Conservation (phyloP, 1,140 invertebrate species). For the Drosophila ogumai region DNA sequence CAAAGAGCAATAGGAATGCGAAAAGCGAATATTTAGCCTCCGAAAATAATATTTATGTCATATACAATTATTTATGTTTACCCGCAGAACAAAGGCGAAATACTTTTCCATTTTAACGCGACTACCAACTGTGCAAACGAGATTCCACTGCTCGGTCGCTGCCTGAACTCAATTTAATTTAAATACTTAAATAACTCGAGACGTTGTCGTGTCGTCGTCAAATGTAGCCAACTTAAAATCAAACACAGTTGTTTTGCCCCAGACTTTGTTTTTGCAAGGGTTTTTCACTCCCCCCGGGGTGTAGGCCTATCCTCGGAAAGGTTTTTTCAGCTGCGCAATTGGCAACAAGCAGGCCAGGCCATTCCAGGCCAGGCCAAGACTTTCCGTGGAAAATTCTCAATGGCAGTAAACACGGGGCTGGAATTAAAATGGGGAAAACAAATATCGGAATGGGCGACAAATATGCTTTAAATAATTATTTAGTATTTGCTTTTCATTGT, state of each 20-base stretch:
- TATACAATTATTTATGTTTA: conserved; percentile 61
- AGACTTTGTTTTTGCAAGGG: conserved; percentile 34
- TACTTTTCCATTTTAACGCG: conserved; percentile 37
- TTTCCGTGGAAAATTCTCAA: conserved; percentile 44
- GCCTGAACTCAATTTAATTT: conserved; percentile 50
- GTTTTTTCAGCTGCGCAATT: conserved; percentile 64
- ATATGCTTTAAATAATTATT: conserved; percentile 66
- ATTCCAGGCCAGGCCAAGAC: conserved; percentile 20
- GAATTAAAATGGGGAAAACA: conserved; percentile 41
- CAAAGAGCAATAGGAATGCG: conserved; percentile 37
- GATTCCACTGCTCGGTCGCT: conserved; percentile 45
- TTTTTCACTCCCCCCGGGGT: conserved; percentile 9
- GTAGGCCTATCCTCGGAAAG: conserved; percentile 21
- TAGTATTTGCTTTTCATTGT: conserved; percentile 49
- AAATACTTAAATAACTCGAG: conserved; percentile 28
- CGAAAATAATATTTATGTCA: conserved; percentile 54
- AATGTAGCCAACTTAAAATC: conserved; percentile 55
- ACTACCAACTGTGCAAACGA: conserved; percentile 70
- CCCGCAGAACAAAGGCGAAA: conserved; percentile 32
- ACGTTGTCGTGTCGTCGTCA: conserved; percentile 17
- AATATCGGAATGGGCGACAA: conserved; percentile 55
- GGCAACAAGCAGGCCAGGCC: conserved; percentile 33
- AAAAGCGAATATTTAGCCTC: conserved; percentile 47
- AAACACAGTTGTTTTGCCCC: conserved; percentile 63
- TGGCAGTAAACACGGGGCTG: conserved; percentile 25